phyloP scores from a whole-genome alignment of 2,797 vertebrate genomes.

The Epinephelus awoara region DNA sequence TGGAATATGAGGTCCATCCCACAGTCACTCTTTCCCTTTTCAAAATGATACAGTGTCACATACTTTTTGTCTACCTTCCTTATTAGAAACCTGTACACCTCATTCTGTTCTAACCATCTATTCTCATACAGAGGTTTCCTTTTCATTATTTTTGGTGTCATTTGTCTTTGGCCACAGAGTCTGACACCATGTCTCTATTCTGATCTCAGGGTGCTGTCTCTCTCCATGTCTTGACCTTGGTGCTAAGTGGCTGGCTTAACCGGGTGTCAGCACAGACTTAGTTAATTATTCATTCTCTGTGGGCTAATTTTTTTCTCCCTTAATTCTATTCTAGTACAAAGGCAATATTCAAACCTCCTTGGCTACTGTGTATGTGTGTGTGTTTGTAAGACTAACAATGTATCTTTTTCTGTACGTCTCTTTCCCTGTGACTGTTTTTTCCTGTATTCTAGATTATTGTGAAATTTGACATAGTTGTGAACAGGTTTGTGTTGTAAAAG shows the following conservation, averaged over 20 bases:
- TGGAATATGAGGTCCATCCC: constrained; percentile 21
- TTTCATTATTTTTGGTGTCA: neutral
- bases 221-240: constrained; percentile 59
- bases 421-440: neutral
- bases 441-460: neutral
- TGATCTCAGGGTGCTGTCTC: constrained; percentile 25
- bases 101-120: neutral
- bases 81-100: neutral
- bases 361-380: neutral
- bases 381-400: neutral
- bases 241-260: constrained; percentile 40
- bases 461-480: neutral
- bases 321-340: constrained; percentile 35
- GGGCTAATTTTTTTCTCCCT: constrained; percentile 22
- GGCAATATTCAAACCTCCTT: constrained; percentile 1
- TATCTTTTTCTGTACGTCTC: neutral
- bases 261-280: constrained; percentile 65
- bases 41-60: constrained; percentile 15
- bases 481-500: neutral
- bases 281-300: constrained; percentile 80
- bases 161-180: constrained; percentile 9
- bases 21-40: constrained; percentile 3
- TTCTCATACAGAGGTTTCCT: neutral
- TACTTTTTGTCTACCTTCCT: constrained; percentile 2
- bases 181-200: neutral